Base-by-base conservation (phyloP, 2,113 vertebrate genomes). In the Balaenoptera acutorostrata region DNA sequence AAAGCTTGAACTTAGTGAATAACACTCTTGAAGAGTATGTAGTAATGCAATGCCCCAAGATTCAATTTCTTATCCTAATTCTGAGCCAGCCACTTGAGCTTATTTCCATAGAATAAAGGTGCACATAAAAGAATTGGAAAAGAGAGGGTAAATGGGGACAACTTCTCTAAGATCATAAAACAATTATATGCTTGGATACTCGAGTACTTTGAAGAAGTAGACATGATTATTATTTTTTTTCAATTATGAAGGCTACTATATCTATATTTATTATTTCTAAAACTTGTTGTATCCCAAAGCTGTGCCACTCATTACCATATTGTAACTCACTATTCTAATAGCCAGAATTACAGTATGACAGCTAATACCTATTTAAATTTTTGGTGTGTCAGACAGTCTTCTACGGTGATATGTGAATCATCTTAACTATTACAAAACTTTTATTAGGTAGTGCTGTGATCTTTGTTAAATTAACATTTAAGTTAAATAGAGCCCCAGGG, bases 11-110 rank as follows among this genome's bases (percentile, higher is more conserved):
- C 25, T 98, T 98, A 88, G 96, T 96, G 81, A 97, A 92, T 55
- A 96, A 97, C 85, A 95, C 89, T 78, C 14, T 98, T 86, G 71
- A 97, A 98, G 98, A 98, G 89, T 98, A 98, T 98, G 97, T 98
- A 98, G 95, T 61, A 96, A 95, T 85, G 96, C 96, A 98, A 97
- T 97, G 88, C 1, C 69, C 94, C 87, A 94, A 97, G 93, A 97
- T 98, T 97, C 96, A 98, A 96, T 98, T 98, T 97, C 80, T 95
- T 95, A 89, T 90, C 93, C 68, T 97, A 94, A 91, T 97, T 94
- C 18, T 83, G 39, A 97, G 96, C 69, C 44, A 97, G 96, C 66
- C 63, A 87, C 83, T 97, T 94, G 87, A 57, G 95, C 63, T 84
- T 94, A 90, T 94, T 98, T 96, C 77, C n/a, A 97, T 57, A 90